Evolutionary conservation across 1,140 invertebrate species (phyloP).

Genomic region (Cydia strobilella): DNA sequence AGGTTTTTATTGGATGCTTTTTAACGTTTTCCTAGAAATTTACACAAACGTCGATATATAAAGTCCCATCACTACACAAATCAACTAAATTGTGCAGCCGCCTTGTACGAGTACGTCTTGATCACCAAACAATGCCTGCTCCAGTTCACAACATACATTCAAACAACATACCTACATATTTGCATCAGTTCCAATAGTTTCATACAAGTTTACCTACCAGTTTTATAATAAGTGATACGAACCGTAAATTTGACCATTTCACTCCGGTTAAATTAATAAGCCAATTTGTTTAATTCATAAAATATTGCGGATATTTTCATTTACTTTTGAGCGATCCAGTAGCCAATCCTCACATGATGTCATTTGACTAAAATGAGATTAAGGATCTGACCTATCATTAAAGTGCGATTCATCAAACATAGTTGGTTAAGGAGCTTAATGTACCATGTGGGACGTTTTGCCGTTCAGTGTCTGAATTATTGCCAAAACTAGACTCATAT

Average conservation of each 20-base stretch:
- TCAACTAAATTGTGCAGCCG: conserved; percentile 26
- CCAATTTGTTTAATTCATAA: too few species aligned
- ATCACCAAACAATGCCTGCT: conserved; percentile 6
- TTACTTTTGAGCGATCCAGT: too few species aligned
- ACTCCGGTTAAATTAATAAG: too few species aligned
- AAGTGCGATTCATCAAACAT: not conserved
- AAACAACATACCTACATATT: not conserved
- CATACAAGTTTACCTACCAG: not conserved
- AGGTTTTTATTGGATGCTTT: not conserved
- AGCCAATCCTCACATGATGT: not conserved
- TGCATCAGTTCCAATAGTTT: not conserved
- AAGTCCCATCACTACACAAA: conserved; percentile 22
- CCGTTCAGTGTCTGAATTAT: not conserved
- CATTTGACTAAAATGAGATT: not conserved
- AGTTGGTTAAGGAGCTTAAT: not conserved
- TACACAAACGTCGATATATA: not conserved
- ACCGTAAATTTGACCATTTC: too few species aligned
- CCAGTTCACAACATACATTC: not conserved
- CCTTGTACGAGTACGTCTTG: not conserved
- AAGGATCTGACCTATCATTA: not conserved
- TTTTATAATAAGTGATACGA: not conserved
- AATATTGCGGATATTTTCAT: too few species aligned
- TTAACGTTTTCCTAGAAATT: not conserved
- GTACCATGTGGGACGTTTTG: not conserved
- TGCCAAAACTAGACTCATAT: not conserved